These are phyloP conservation scores for Botia almorhae DNA, from an alignment of 2,797 vertebrate species.

Conservation along the genomic window DNA sequence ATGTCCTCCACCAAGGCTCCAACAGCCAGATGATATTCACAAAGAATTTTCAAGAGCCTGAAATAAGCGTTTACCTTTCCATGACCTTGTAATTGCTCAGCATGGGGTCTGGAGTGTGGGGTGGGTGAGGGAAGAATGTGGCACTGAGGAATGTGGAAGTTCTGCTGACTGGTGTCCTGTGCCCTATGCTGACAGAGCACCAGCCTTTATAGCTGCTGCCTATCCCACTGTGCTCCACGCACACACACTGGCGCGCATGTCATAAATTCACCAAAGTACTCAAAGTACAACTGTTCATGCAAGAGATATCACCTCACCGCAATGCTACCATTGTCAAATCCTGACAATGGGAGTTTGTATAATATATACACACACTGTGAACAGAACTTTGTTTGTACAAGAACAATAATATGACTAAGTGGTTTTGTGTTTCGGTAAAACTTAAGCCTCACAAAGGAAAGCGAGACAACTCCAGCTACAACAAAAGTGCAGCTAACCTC, in stretches of 20 bases:
- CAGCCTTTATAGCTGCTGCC: constrained; percentile 48
- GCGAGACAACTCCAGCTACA: not conserved
- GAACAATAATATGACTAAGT: constrained; percentile 17
- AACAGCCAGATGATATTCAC: not conserved
- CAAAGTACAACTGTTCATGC: constrained; percentile 14
- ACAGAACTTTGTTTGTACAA: constrained; percentile 8
- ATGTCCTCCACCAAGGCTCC: not conserved
- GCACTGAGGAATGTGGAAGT: constrained; percentile 69
- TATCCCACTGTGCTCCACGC: constrained; percentile 33
- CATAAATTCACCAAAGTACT: not conserved
- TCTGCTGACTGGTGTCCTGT: constrained; percentile 74
- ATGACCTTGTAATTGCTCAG: not conserved
- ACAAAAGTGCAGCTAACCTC: not conserved
- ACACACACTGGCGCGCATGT: constrained; percentile 9
- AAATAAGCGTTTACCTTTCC: not conserved
- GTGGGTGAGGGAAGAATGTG: constrained; percentile 73
- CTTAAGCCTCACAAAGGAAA: constrained; percentile 9
- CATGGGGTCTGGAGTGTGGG: not conserved
- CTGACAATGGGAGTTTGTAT: constrained; percentile 5
- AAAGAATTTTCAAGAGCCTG: constrained; percentile 18
- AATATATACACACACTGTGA: constrained; percentile 13
- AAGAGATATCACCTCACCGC: constrained; percentile 23
- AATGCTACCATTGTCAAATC: constrained; percentile 23
- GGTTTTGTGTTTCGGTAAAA: constrained; percentile 8
- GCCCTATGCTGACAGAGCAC: constrained; percentile 58